Percentiles rank a stretch among this genome's conserved stretches.
Conservation (phyloP, 2,888 invertebrate genomes). For the Prosapia bicincta region DNA sequence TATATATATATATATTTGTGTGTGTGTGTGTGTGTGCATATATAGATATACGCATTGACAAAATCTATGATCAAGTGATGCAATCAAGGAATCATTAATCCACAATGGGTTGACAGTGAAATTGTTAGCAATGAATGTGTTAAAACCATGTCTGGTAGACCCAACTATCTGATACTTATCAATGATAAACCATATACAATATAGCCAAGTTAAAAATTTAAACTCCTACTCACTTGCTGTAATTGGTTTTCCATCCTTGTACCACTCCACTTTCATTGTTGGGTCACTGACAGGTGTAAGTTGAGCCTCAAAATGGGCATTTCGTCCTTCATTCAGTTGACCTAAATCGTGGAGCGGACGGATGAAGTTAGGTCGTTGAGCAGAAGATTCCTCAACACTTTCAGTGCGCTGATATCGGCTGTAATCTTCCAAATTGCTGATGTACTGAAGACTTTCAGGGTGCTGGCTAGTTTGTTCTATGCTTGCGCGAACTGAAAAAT, state of each 20-base stretch:
- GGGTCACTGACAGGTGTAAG: constrained; percentile 89
- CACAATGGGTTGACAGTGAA: too few species aligned
- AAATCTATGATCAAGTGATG: too few species aligned
- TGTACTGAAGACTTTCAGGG: constrained; percentile 87
- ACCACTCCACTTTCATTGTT: constrained; percentile 93
- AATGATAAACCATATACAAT: too few species aligned
- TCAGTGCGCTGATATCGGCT: constrained; percentile 82
- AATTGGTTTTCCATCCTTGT: constrained; percentile 90
- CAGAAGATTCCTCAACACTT: constrained; percentile 74
- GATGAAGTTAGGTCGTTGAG: constrained; percentile 83
- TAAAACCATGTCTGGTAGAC: too few species aligned
- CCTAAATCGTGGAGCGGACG: constrained; percentile 82
- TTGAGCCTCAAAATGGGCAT: constrained; percentile 92
- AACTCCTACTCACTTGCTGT: constrained; percentile 71
- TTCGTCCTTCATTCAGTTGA: constrained; percentile 83
- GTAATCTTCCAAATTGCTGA: constrained; percentile 87
- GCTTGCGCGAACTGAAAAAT: constrained; percentile 62
- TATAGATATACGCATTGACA: too few species aligned
- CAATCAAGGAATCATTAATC: too few species aligned
- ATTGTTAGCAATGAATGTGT: too few species aligned
- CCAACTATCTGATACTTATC: too few species aligned
- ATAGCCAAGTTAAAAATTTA: too few species aligned
- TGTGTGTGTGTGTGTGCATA: too few species aligned
- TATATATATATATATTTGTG: too few species aligned
- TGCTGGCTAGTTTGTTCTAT: constrained; percentile 88